Conservation (phyloP, 2,888 invertebrate genomes). For the Caprella mutica region DNA sequence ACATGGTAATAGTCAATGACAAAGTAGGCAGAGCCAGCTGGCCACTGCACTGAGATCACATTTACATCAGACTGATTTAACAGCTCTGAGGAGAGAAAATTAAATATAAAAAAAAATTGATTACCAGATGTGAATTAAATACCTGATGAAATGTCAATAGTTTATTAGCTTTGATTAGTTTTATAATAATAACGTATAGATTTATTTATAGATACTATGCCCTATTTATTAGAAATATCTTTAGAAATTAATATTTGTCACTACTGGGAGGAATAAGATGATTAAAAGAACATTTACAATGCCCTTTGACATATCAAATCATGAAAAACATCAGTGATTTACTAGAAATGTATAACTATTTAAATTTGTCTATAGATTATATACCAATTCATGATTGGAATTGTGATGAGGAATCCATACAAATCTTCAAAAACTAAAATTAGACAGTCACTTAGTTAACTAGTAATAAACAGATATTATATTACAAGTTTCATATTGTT, state of each 20-base stretch:
- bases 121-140: background rate
- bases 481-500: no score
- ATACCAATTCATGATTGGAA: no score
- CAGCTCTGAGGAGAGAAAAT: constrained; percentile 16
- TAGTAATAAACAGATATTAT: no score
- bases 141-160: background rate
- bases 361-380: background rate
- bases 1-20: constrained; percentile 18
- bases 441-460: no score
- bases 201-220: background rate
- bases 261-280: no score
- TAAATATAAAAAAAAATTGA: background rate
- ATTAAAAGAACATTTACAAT: no score
- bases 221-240: no score
- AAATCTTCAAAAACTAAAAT: no score
- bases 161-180: background rate
- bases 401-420: no score
- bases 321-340: background rate
- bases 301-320: no score
- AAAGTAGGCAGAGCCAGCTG: constrained; percentile 22
- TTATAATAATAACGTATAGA: background rate
- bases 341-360: background rate
- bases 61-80: constrained; percentile 15
- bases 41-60: constrained; percentile 32
- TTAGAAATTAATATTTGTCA: no score